A percentile compares a stretch with the other conserved stretches of the same genome.
Conservation (phyloP, 2,113 vertebrate genomes). For the Eira barbara region DNA sequence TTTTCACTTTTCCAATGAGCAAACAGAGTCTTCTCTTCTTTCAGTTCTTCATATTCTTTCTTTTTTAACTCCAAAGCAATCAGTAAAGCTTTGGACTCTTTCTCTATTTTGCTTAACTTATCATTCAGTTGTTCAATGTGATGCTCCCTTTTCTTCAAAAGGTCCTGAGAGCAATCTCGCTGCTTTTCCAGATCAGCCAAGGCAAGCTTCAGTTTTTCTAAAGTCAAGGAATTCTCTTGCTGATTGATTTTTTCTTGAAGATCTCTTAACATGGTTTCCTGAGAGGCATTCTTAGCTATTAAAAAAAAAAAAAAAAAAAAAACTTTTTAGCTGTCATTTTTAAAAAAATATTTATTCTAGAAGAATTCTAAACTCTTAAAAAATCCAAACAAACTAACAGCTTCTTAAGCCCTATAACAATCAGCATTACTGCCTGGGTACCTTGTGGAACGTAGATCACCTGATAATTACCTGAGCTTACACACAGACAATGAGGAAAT, state of each 20-base stretch:
- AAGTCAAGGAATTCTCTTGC: slow-evolving; percentile 79
- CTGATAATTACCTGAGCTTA: background rate
- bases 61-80: slow-evolving; percentile 79
- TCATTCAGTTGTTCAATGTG: slow-evolving; percentile 83
- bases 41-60: slow-evolving; percentile 84
- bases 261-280: slow-evolving; percentile 84
- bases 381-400: background rate
- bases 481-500: background rate
- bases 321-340: background rate
- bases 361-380: background rate
- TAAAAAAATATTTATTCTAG: background rate
- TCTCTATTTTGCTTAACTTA: slow-evolving; percentile 80
- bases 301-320: background rate
- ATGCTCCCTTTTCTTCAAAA: slow-evolving; percentile 87
- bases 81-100: slow-evolving; percentile 83
- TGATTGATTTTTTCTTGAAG: slow-evolving; percentile 86
- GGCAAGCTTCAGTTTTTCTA: slow-evolving; percentile 85
- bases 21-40: slow-evolving; percentile 81
- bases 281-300: slow-evolving; percentile 86
- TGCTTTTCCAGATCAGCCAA: slow-evolving; percentile 87
- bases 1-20: slow-evolving; percentile 89
- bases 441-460: background rate
- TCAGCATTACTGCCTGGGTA: background rate
- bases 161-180: slow-evolving; percentile 80
- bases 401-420: background rate